phyloP scores from a whole-genome alignment of 2,888 invertebrate species.

The Platycheirus albimanus region DNA sequence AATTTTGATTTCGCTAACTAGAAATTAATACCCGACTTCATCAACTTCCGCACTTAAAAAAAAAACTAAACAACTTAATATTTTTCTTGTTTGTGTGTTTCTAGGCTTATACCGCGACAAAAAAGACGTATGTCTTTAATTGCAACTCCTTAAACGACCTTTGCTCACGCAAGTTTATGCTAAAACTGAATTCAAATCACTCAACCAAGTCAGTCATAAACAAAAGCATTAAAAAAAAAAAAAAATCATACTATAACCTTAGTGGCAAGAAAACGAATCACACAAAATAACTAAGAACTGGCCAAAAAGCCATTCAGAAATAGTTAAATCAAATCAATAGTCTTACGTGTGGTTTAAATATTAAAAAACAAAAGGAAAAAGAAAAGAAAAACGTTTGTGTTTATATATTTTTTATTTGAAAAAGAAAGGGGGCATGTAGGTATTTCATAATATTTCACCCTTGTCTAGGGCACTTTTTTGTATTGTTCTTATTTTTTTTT shows the following conservation, averaged over 20 bases:
- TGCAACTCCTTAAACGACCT: slow-evolving; percentile 27
- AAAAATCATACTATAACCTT: not conserved
- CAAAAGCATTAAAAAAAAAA: slow-evolving; percentile 16
- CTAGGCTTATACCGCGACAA: not conserved
- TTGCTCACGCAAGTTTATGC: slow-evolving; percentile 40
- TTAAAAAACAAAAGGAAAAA: not conserved
- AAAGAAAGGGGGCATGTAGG: slow-evolving; percentile 5
- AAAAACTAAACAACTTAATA: slow-evolving; percentile 1
- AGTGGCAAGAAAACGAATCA: not conserved
- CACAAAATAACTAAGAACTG: slow-evolving; percentile 2
- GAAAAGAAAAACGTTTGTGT: slow-evolving; percentile 1
- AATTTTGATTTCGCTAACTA: too few species aligned
- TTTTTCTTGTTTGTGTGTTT: too few species aligned
- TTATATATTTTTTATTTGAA: slow-evolving; percentile 9
- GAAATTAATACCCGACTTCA: too few species aligned
- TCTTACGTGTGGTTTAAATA: slow-evolving; percentile 36
- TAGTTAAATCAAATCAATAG: slow-evolving; percentile 61
- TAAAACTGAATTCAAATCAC: slow-evolving; percentile 54
- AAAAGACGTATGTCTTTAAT: slow-evolving; percentile 8
- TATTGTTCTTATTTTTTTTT: too few species aligned
- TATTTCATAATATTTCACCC: slow-evolving; percentile 23
- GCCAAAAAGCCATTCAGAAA: slow-evolving; percentile 39
- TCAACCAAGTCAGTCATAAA: slow-evolving; percentile 19
- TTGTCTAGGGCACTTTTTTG: slow-evolving; percentile 26
- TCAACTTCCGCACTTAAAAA: not conserved